Evolutionary conservation across 2,888 invertebrate species (phyloP), one percentile per base, ranked within the genome.

Genomic region (Catocala sponsa): DNA sequence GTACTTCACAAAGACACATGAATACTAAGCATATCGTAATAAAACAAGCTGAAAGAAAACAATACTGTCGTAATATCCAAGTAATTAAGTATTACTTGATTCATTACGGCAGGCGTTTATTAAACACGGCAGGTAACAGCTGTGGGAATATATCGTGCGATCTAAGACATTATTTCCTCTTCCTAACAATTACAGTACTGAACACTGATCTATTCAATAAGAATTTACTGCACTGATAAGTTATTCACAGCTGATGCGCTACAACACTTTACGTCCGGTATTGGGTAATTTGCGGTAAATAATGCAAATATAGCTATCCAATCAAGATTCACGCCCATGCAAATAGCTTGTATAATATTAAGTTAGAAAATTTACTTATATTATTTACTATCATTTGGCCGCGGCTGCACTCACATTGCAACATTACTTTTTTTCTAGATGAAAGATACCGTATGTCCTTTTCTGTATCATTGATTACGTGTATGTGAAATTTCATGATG

Each of bases 191-290:
- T n/a, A n/a, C 52, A 47, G 9, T 38, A 38, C 35, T 6, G 7
- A 38, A 38, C 9, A 59, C 38, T 48, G 32, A 65, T 56, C 25
- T 41, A 54, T 11, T 68, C 55, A 58, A 63, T 52, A 58, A 59
- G 35, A 38, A 41, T 4, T 54, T 7, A 6, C 11, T 57, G 12
- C 47, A 43, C 25, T 46, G 46, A 43, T 51, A 57, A 51, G 60
- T 48, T 56, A 71, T 59, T 63, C 52, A 62, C 70, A 61, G 35
- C 32, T 57, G 56, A 62, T 55, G 50, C 55, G 55, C 59, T 66
- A 60, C 58, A 50, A 41, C 33, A 60, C 56, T 33, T 54, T 53
- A 49, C 72, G 65, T 80, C 77, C 73, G 77, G 73, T 67, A 62
- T 79, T 77, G 59, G 44, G 49, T 73, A 79, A 79, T 25, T 25